Conservation (phyloP, 1,140 invertebrate genomes). For the Zaprionus gabonicus region DNA sequence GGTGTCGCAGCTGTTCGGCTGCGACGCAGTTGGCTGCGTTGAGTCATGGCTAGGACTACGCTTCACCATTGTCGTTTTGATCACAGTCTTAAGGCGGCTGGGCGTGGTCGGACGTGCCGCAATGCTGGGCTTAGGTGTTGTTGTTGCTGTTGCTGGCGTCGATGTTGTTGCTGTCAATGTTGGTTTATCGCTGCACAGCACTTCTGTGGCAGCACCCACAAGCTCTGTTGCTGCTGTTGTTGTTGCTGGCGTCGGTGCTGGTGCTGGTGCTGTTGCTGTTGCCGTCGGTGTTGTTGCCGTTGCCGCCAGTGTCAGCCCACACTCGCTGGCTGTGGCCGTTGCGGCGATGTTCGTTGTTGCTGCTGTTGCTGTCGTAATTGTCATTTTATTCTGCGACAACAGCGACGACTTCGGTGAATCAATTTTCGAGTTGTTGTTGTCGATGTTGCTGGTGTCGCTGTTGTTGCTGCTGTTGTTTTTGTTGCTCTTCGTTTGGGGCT, state of each 20-base stretch:
- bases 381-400: constrained; percentile 82
- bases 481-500: constrained; percentile 73
- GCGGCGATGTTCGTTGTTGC: constrained; percentile 50
- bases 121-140: constrained; percentile 73
- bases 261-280: constrained; percentile 36
- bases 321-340: constrained; percentile 60
- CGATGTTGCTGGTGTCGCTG: background rate
- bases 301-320: constrained; percentile 64
- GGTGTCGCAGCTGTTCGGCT: constrained; percentile 58
- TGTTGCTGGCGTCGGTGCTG: constrained; percentile 35
- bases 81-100: constrained; percentile 83
- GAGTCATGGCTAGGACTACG: constrained; percentile 83
- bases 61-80: constrained; percentile 84
- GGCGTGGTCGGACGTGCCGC: constrained; percentile 79
- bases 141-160: constrained; percentile 36
- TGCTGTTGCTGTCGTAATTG: constrained; percentile 76
- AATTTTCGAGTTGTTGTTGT: constrained; percentile 68
- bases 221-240: constrained; percentile 53
- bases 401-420: constrained; percentile 75
- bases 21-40: constrained; percentile 63
- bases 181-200: constrained; percentile 77
- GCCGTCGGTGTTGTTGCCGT: constrained; percentile 36
- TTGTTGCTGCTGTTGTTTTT: constrained; percentile 31
- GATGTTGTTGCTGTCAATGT: constrained; percentile 65
- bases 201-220: constrained; percentile 80